These are phyloP conservation scores for Scleropages formosus DNA, from an alignment of 2,797 vertebrate genomes.

Conservation along the genomic window DNA sequence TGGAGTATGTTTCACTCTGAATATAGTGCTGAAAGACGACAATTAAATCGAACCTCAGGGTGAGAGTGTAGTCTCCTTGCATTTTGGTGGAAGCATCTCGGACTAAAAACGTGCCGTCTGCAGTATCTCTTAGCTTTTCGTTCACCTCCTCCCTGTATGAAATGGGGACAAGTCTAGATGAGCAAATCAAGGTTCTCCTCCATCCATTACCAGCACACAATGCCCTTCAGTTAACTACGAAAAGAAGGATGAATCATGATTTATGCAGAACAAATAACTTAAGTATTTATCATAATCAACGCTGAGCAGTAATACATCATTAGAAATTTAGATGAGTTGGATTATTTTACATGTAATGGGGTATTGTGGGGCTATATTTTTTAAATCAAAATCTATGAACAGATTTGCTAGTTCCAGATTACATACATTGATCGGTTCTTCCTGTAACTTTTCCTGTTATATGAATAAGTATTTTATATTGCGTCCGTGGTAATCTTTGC, in stretches of 20 bases:
- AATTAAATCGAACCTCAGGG: conserved; percentile 76
- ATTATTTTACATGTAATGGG: no score
- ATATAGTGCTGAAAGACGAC: not conserved
- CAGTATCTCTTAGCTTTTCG: conserved; percentile 94
- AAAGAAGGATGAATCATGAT: no score
- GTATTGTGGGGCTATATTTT: no score
- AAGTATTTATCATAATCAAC: no score
- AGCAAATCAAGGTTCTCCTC: not conserved
- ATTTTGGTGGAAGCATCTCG: conserved; percentile 97
- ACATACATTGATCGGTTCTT: not conserved
- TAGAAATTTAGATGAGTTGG: no score
- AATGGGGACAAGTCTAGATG: not conserved
- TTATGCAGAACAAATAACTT: no score
- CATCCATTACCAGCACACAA: not conserved
- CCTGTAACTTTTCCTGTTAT: not conserved
- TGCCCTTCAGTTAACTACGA: no score
- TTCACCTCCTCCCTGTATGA: conserved; percentile 89
- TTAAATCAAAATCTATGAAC: no score
- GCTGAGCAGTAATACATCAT: no score
- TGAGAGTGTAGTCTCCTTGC: conserved; percentile 97
- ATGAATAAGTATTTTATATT: conserved; percentile 4
- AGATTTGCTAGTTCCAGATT: not conserved
- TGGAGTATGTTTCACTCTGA: not conserved
- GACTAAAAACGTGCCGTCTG: conserved; percentile 96
- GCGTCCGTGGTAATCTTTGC: not conserved